Conservation (phyloP, 2,113 vertebrate species). For the Chrysemys picta region DNA sequence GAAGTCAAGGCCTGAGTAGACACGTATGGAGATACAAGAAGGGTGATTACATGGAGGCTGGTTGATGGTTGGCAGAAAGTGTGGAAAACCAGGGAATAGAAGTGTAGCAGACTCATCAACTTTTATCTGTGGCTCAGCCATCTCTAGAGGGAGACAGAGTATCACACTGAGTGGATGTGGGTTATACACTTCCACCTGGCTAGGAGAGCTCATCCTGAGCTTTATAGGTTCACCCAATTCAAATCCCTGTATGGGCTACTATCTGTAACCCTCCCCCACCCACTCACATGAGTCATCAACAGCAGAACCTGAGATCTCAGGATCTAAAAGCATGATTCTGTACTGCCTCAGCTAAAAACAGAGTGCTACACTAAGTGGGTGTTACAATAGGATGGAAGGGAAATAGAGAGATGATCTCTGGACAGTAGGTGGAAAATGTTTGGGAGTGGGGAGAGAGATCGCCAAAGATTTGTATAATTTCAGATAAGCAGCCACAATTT, state of each 20-base stretch:
- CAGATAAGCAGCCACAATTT: neutral
- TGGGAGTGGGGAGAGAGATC: neutral
- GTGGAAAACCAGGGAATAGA: fast-evolving
- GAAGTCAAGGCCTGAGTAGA: neutral
- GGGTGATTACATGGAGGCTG: neutral
- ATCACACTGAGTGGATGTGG: neutral
- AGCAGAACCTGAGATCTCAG: neutral
- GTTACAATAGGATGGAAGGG: neutral
- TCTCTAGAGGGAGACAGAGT: fast-evolving
- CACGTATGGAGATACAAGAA: neutral
- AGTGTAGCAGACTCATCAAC: neutral
- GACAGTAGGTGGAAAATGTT: neutral
- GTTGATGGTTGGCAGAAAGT: neutral
- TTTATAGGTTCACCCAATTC: neutral
- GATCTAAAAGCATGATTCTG: neutral
- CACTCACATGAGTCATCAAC: neutral
- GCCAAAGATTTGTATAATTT: neutral
- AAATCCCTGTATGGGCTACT: fast-evolving
- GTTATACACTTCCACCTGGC: neutral
- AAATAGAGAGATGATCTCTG: neutral
- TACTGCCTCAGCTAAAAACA: neutral
- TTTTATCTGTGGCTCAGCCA: neutral
- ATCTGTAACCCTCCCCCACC: fast-evolving
- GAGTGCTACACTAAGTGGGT: neutral
- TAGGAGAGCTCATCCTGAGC: neutral